phyloP scores from a whole-genome alignment of 2,113 vertebrate genomes.

The Sceloporus undulatus region DNA sequence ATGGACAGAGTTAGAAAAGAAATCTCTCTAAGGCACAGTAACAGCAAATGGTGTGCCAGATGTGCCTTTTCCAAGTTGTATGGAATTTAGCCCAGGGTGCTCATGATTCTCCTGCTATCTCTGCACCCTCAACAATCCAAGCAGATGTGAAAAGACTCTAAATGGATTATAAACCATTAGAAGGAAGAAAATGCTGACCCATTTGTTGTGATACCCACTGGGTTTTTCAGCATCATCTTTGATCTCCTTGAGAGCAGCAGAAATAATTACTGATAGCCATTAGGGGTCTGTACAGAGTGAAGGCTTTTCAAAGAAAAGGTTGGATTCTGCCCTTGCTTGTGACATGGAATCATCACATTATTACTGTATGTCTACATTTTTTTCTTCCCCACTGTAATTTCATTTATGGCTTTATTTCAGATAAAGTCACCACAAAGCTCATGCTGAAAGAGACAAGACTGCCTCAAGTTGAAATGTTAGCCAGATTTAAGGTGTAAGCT shows the following conservation, averaged over 20 bases:
- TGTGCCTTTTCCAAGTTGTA: conserved; percentile 63
- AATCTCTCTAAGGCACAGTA: conserved; percentile 55
- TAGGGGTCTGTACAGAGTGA: not conserved
- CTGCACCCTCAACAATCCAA: conserved; percentile 50
- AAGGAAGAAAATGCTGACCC: conserved; percentile 36
- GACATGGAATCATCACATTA: not conserved
- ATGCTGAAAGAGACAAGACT: too few species aligned
- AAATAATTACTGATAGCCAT: conserved; percentile 19
- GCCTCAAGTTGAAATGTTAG: too few species aligned
- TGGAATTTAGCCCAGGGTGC: conserved; percentile 69
- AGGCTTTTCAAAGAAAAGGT: not conserved
- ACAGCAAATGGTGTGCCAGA: conserved; percentile 69
- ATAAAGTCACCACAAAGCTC: too few species aligned
- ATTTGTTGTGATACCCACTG: conserved; percentile 24
- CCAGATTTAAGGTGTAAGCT: too few species aligned
- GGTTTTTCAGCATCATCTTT: conserved; percentile 38
- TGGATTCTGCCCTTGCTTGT: too few species aligned
- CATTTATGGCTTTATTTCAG: not conserved
- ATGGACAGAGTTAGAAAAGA: conserved; percentile 63
- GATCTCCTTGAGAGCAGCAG: conserved; percentile 19
- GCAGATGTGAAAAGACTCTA: conserved; percentile 68
- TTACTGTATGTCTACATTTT: not conserved
- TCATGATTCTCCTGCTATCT: conserved; percentile 41
- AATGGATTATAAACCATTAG: conserved; percentile 63
- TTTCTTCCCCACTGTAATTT: not conserved